A percentile compares a stretch with the other conserved stretches of the same genome.
These are phyloP conservation scores for Petrocephalus schoutedeni DNA, from an alignment of 2,797 vertebrate genomes.

Conservation along the genomic window DNA sequence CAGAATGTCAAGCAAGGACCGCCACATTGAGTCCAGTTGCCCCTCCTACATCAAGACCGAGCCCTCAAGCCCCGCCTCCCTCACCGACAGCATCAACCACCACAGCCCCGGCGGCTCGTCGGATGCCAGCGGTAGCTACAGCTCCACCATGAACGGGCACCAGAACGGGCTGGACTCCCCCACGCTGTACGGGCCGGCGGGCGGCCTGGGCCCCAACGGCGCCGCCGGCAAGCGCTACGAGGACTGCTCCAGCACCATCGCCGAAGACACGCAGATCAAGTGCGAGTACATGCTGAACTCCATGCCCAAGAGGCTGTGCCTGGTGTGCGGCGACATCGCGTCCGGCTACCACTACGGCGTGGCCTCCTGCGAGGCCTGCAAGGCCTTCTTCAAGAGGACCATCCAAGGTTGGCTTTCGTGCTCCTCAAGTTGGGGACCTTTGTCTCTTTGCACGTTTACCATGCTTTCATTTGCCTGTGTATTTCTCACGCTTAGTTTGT, in stretches of 20 bases:
- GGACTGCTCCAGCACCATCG: constrained; percentile 95
- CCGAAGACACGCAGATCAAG: constrained; percentile 97
- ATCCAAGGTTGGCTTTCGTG: constrained; percentile 88
- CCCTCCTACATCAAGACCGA: constrained; percentile 99
- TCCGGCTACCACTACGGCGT: constrained; percentile 98
- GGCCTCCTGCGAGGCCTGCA: constrained; percentile 97
- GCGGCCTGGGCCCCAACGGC: constrained; percentile 80
- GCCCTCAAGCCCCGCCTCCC: constrained; percentile 96
- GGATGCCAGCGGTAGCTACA: constrained; percentile 98
- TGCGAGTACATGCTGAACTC: constrained; percentile 99
- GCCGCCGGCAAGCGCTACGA: constrained; percentile 91
- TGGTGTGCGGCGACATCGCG: constrained; percentile 97
- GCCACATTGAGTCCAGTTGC: constrained; percentile 99
- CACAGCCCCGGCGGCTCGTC: constrained; percentile 98
- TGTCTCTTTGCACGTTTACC: background rate
- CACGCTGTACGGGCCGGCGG: constrained; percentile 86
- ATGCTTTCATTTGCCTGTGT: background rate
- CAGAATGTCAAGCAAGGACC: constrained; percentile 99
- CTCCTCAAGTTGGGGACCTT: background rate
- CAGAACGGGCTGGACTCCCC: constrained; percentile 98
- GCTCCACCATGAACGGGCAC: constrained; percentile 98
- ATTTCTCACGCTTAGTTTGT: background rate
- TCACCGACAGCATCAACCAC: constrained; percentile 99
- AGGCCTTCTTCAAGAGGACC: constrained; percentile 99
- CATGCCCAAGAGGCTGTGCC: constrained; percentile 98